A percentile compares a stretch with the other conserved stretches of the same genome.
phyloP scores from a whole-genome alignment of 2,888 invertebrate species.

The Hirtodrosophila confusa region DNA sequence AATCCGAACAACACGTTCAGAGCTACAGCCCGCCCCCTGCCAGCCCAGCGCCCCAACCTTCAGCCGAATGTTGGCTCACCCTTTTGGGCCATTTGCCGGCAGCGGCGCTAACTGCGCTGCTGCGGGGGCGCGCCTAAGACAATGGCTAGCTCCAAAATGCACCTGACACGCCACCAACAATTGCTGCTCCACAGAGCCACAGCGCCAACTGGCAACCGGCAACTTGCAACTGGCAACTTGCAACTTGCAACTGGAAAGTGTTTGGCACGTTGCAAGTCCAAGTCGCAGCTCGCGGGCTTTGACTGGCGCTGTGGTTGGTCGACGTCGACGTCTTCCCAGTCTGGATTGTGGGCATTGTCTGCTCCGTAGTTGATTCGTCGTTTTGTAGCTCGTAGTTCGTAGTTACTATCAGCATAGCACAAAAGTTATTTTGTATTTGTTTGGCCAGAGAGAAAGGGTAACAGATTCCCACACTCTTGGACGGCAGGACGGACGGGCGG shows the following conservation, averaged over 20 bases:
- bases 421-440: slow-evolving; percentile 73
- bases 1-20: slow-evolving; percentile 75
- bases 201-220: slow-evolving; percentile 36
- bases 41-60: slow-evolving; percentile 31
- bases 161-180: slow-evolving; percentile 50
- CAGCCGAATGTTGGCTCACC: slow-evolving; percentile 59
- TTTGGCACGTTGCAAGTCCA: slow-evolving; percentile 28
- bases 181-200: slow-evolving; percentile 1
- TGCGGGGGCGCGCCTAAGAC: slow-evolving; percentile 68
- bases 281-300: slow-evolving; percentile 20
- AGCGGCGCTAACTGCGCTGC: slow-evolving; percentile 31
- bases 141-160: slow-evolving; percentile 61
- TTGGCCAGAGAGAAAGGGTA: slow-evolving; percentile 78
- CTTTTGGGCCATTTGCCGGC: slow-evolving; percentile 37
- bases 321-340: slow-evolving; percentile 17
- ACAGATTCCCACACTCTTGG: slow-evolving; percentile 80
- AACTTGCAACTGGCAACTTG: slow-evolving; percentile 39
- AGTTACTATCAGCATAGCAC: slow-evolving; percentile 50
- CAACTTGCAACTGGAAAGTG: slow-evolving; percentile 11
- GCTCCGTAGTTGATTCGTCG: slow-evolving; percentile 1
- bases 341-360: slow-evolving; percentile 26
- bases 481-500: slow-evolving; percentile 18
- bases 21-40: slow-evolving; percentile 15
- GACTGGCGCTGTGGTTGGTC: slow-evolving; percentile 65
- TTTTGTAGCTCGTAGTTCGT: slow-evolving; percentile 14